A percentile compares a stretch with the other conserved stretches of the same genome.
Conservation (phyloP, 2,113 vertebrate species). For the Propithecus coquereli region DNA sequence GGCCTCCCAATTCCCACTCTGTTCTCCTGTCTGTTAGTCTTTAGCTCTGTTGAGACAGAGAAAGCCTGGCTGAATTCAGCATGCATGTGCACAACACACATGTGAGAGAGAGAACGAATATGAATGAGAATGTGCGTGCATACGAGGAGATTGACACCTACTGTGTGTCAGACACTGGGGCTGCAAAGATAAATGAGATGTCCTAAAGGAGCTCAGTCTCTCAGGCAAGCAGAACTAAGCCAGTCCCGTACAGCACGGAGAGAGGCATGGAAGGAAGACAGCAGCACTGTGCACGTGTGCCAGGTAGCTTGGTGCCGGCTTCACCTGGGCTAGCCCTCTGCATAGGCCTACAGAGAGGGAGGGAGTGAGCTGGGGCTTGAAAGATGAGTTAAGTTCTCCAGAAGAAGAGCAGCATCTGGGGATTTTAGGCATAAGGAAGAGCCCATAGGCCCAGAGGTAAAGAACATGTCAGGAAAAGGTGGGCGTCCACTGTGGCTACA, state of each 20-base stretch:
- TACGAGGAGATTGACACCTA: not conserved
- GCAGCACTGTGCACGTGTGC: not conserved
- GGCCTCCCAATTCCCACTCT: not conserved
- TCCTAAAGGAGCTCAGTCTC: not conserved
- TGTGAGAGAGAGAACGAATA: too few species aligned
- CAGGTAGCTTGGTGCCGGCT: too few species aligned
- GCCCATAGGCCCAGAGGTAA: not conserved
- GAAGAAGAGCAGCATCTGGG: not conserved
- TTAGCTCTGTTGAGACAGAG: not conserved
- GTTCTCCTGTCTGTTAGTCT: not conserved
- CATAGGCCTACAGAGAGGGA: not conserved
- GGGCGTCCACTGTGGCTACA: not conserved
- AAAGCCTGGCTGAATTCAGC: not conserved
- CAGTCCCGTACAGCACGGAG: not conserved
- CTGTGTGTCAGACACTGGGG: not conserved
- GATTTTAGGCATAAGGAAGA: not conserved
- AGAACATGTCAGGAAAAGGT: not conserved
- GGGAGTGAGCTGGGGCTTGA: not conserved
- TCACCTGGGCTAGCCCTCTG: fast-evolving
- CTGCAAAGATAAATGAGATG: not conserved
- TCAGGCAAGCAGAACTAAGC: not conserved
- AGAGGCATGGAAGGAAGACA: not conserved
- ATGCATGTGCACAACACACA: not conserved
- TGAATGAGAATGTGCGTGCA: not conserved
- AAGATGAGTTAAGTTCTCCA: not conserved